Conservation (phyloP, 2,797 vertebrate species). For the Acridotheres tristis region DNA sequence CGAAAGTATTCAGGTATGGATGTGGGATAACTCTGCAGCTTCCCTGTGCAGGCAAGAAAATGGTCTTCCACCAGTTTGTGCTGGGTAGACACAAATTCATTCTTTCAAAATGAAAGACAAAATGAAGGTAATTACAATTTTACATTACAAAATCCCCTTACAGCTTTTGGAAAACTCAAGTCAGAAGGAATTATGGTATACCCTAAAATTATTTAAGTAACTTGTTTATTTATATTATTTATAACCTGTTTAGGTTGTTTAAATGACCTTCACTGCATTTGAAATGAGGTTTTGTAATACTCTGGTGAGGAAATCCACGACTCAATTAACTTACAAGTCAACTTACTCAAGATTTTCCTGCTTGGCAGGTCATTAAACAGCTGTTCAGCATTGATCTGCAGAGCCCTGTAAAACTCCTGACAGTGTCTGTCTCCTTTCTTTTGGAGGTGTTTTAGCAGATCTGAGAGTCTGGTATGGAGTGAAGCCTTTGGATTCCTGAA, state of each 20-base stretch:
- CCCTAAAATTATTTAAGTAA: background rate
- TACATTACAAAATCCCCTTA: background rate
- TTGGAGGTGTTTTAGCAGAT: conserved; percentile 87
- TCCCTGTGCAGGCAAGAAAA: background rate
- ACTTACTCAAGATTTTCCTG: conserved; percentile 82
- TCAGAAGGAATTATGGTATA: background rate
- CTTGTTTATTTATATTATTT: background rate
- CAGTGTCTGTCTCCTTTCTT: conserved; percentile 90
- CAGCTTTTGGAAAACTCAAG: background rate
- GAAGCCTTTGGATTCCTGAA: conserved; percentile 90
- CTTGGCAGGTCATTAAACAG: conserved; percentile 90
- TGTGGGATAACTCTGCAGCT: background rate
- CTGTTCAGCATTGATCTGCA: conserved; percentile 91
- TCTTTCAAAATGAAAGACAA: background rate
- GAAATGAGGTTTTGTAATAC: background rate
- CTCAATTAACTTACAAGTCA: conserved; percentile 56
- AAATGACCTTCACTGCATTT: background rate
- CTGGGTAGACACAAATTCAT: background rate
- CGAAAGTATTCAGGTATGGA: background rate
- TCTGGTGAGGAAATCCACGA: background rate
- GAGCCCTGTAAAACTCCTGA: conserved; percentile 92
- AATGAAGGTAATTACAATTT: background rate
- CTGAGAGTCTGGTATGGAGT: conserved; percentile 83
- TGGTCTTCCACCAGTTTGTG: background rate
- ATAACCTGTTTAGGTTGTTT: background rate